Percentiles rank a stretch among this genome's conserved stretches.
phyloP scores from a whole-genome alignment of 2,888 invertebrate genomes.

The Phoenoteleia sp. region DNA sequence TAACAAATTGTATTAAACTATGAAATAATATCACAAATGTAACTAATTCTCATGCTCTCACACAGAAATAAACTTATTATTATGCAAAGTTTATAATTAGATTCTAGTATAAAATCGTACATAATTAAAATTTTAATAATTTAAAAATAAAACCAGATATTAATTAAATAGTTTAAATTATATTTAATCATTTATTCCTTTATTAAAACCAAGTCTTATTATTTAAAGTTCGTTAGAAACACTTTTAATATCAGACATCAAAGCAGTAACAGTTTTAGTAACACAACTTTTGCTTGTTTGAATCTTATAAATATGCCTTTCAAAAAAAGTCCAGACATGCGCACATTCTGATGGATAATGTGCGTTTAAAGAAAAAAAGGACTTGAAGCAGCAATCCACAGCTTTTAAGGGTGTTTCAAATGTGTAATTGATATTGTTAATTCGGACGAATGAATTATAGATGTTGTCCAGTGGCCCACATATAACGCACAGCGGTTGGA shows the following conservation, averaged over 20 bases:
- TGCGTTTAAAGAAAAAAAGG: conserved; percentile 30
- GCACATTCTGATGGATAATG: conserved; percentile 25
- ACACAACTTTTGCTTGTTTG: not conserved
- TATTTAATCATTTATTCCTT: too few species aligned
- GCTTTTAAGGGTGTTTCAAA: conserved; percentile 5
- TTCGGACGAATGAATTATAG: not conserved
- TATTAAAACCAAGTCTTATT: too few species aligned
- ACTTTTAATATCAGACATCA: conserved; percentile 31
- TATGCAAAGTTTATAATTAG: too few species aligned
- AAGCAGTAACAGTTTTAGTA: not conserved
- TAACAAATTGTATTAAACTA: too few species aligned
- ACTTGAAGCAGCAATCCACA: conserved; percentile 46
- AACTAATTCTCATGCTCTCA: too few species aligned
- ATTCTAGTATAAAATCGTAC: too few species aligned
- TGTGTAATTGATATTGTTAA: conserved; percentile 25
- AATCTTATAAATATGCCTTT: conserved; percentile 17
- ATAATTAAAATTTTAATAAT: too few species aligned
- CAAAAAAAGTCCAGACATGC: conserved; percentile 41
- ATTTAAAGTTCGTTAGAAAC: too few species aligned
- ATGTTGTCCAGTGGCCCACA: conserved; percentile 7
- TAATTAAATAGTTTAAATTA: too few species aligned
- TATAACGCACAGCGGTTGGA: conserved; percentile 25
- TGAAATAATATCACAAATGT: too few species aligned
- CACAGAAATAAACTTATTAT: too few species aligned
- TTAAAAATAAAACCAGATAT: too few species aligned